These are phyloP conservation scores for Apocheima hispidaria DNA, from an alignment of 2,888 invertebrate species.

Conservation along the genomic window DNA sequence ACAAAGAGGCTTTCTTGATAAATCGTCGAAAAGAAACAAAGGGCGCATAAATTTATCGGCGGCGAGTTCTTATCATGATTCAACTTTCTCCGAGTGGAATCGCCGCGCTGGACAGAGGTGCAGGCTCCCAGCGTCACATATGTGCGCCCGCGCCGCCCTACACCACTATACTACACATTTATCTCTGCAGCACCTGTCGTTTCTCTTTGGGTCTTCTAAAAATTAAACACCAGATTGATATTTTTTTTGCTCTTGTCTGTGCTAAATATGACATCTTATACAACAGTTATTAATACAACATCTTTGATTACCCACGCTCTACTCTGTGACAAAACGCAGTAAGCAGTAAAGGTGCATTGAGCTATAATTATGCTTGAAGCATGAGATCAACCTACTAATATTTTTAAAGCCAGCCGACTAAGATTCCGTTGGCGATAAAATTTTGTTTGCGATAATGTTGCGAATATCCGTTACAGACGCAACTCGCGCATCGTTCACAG, in stretches of 20 bases:
- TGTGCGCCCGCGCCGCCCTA: conserved; percentile 39
- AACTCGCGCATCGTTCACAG: conserved; percentile 41
- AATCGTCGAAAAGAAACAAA: conserved; percentile 83
- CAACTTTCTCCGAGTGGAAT: conserved; percentile 78
- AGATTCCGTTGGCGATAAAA: conserved; percentile 27
- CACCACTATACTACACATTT: background rate
- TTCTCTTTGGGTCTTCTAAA: too few species aligned
- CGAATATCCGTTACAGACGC: conserved; percentile 38
- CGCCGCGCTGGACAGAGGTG: conserved; percentile 48
- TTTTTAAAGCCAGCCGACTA: conserved; percentile 10
- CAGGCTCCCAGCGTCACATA: conserved; percentile 50
- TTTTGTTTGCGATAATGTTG: conserved; percentile 39
- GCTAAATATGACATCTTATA: background rate
- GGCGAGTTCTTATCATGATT: conserved; percentile 78
- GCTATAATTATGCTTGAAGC: background rate
- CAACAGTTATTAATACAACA: too few species aligned
- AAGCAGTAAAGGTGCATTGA: too few species aligned
- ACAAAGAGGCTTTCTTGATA: conserved; percentile 76
- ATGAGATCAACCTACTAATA: background rate
- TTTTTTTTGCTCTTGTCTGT: background rate
- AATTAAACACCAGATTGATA: background rate
- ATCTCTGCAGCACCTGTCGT: conserved; percentile 2
- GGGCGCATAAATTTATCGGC: conserved; percentile 81
- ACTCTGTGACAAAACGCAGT: too few species aligned
- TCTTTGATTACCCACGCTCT: too few species aligned